phyloP scores from a whole-genome alignment of 2,797 vertebrate genomes.

The Silurus aristotelis region DNA sequence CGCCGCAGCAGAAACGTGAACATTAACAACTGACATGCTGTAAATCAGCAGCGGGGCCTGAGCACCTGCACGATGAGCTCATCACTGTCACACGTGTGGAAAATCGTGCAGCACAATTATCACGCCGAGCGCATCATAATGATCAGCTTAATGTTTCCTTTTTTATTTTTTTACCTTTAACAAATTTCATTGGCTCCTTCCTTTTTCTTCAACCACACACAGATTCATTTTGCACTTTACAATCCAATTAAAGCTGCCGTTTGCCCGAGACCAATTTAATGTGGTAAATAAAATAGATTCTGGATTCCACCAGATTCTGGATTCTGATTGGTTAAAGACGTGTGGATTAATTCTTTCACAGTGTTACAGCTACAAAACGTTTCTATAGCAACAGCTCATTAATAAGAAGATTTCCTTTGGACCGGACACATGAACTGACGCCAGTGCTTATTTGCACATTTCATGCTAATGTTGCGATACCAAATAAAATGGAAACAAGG shows the following conservation, averaged over 20 bases:
- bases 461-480: too few species aligned
- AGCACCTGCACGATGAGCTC: slow-evolving; percentile 49
- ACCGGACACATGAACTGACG: not conserved
- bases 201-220: too few species aligned
- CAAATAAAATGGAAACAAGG: too few species aligned
- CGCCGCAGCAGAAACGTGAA: slow-evolving; percentile 39
- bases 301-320: not conserved
- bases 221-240: not conserved
- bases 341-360: not conserved
- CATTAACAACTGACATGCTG: slow-evolving; percentile 39
- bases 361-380: not conserved
- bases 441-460: too few species aligned
- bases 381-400: not conserved
- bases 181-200: not conserved
- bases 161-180: not conserved
- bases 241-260: not conserved
- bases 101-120: not conserved
- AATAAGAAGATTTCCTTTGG: not conserved
- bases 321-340: not conserved
- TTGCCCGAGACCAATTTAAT: not conserved
- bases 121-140: not conserved
- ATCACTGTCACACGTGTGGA: slow-evolving; percentile 42
- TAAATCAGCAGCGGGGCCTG: slow-evolving; percentile 46
- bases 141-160: too few species aligned
- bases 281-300: not conserved